These are phyloP conservation scores for Emys orbicularis DNA, from an alignment of 2,797 vertebrate genomes.

Conservation along the genomic window DNA sequence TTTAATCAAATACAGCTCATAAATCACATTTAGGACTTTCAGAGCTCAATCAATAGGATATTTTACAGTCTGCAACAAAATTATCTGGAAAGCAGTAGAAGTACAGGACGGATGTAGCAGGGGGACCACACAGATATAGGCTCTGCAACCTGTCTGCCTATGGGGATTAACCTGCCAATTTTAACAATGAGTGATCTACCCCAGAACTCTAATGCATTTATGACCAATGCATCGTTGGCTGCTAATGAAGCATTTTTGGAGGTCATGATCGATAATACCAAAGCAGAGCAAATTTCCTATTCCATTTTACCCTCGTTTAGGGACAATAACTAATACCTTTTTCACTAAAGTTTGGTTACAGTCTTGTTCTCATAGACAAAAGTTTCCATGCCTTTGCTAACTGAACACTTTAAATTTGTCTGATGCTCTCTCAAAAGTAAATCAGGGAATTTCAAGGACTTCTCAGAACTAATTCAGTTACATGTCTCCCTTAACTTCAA, in stretches of 20 bases:
- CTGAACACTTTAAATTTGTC: neutral
- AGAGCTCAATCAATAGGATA: constrained; percentile 77
- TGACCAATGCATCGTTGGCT: constrained; percentile 62
- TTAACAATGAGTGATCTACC: constrained; percentile 74
- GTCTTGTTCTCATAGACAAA: constrained; percentile 4
- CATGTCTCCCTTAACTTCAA: constrained; percentile 20
- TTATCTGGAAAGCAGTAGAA: constrained; percentile 59
- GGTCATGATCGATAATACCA: constrained; percentile 83
- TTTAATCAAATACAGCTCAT: constrained; percentile 78
- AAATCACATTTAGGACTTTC: constrained; percentile 79
- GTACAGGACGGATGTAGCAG: constrained; percentile 46
- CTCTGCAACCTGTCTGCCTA: constrained; percentile 31
- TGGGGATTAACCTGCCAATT: constrained; percentile 69
- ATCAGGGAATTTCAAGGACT: constrained; percentile 10
- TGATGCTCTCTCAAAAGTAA: constrained; percentile 29
- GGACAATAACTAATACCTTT: constrained; percentile 68
- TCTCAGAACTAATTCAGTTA: constrained; percentile 38
- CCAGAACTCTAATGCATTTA: constrained; percentile 76
- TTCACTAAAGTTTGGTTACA: constrained; percentile 58
- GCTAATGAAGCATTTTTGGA: constrained; percentile 81
- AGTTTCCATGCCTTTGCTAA: constrained; percentile 26
- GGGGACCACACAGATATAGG: constrained; percentile 15
- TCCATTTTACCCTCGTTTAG: constrained; percentile 77
- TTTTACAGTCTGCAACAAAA: constrained; percentile 75
- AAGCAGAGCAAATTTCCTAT: constrained; percentile 80